Conservation (phyloP, 2,797 vertebrate genomes). For the Cyclura pinguis region DNA sequence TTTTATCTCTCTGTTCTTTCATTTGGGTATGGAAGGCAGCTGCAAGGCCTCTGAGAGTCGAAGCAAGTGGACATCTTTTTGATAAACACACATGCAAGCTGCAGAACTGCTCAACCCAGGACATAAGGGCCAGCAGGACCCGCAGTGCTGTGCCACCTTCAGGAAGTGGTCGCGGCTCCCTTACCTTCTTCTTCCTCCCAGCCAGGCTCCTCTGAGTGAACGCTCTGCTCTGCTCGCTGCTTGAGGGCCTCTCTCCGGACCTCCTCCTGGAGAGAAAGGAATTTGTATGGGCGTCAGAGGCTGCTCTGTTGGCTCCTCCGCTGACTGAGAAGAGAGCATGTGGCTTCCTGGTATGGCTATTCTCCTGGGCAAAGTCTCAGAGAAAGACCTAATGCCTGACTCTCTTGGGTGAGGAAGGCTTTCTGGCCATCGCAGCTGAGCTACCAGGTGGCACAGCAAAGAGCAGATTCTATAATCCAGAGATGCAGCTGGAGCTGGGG, state of each 20-base stretch:
- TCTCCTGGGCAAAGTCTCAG: too few species aligned
- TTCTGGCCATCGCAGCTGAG: not conserved
- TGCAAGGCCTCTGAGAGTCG: too few species aligned
- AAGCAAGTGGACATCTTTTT: too few species aligned
- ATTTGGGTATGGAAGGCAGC: too few species aligned
- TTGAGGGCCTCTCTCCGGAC: conserved; percentile 93
- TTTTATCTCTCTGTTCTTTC: not conserved
- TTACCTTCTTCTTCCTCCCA: conserved; percentile 93
- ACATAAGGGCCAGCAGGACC: not conserved
- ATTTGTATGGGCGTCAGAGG: not conserved
- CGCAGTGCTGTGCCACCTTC: too few species aligned
- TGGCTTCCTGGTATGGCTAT: not conserved
- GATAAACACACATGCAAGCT: too few species aligned
- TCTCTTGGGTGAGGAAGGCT: not conserved
- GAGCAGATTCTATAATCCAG: not conserved
- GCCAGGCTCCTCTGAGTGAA: conserved; percentile 89
- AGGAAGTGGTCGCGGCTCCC: not conserved
- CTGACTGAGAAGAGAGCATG: not conserved
- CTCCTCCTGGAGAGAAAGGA: conserved; percentile 85
- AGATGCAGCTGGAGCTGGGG: too few species aligned
- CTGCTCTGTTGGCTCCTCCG: not conserved
- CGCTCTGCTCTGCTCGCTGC: conserved; percentile 91
- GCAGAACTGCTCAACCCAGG: too few species aligned
- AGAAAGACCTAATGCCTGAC: not conserved
- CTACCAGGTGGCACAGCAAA: not conserved